phyloP scores from a whole-genome alignment of 2,797 vertebrate genomes.

The Gambusia yucatana region DNA sequence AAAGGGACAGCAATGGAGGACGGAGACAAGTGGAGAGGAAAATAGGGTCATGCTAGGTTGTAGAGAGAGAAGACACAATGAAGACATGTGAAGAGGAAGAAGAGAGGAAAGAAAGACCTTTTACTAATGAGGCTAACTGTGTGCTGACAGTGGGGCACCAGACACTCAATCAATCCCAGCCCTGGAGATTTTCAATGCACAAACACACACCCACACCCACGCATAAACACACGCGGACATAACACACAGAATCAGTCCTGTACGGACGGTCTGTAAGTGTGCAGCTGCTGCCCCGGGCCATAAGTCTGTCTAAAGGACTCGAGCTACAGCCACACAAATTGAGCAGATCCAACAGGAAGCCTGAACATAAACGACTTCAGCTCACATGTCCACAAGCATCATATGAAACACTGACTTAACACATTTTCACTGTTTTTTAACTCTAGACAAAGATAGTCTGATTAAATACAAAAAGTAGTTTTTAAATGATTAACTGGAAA shows the following conservation, averaged over 20 bases:
- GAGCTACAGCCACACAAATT: constrained; percentile 49
- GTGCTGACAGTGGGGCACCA: constrained; percentile 63
- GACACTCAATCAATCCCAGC: constrained; percentile 65
- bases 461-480: neutral
- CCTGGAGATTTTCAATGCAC: constrained; percentile 42
- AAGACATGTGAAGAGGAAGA: constrained; percentile 39
- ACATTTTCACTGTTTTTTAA: neutral
- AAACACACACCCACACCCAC: constrained; percentile 13
- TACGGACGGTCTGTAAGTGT: constrained; percentile 23
- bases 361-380: constrained; percentile 57
- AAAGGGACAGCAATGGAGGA: neutral
- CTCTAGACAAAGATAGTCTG: neutral
- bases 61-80: constrained; percentile 32
- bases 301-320: constrained; percentile 72
- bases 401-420: neutral
- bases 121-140: constrained; percentile 69
- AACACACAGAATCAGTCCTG: constrained; percentile 6
- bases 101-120: constrained; percentile 48
- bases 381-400: neutral
- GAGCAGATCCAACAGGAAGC: constrained; percentile 46
- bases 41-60: constrained; percentile 7
- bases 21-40: neutral
- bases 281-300: constrained; percentile 42
- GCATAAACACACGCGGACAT: constrained; percentile 7
- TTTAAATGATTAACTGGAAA: neutral